Evolutionary conservation across 2,888 invertebrate species (phyloP), one percentile per base, ranked within the genome.

Genomic region (Onchidella celtica): DNA sequence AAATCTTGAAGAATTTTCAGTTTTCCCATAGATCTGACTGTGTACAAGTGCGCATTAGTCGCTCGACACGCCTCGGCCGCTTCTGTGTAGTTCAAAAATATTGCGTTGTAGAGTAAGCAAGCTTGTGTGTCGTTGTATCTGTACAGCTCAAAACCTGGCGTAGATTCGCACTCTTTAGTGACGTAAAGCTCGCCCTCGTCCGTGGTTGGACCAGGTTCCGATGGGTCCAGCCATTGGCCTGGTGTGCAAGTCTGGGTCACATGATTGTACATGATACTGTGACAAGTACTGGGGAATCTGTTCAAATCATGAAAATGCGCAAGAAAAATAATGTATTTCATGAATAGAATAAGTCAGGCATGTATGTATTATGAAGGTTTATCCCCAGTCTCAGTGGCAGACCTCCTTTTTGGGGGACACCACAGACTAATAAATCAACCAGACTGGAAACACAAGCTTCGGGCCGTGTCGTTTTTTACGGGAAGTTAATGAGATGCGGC

Each of bases 241-340:
- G 76, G 59, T 17, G 32, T 40, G 59, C 36, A 79, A 17, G 40
- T 11, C n/a, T 55, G 11, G 34, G 81, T 59, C 38, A 79, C 24
- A n/a, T 24, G n/a, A 59, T 78, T 63, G 73, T 82, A 72, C 55
- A 80, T 32, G 82, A 80, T 24, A 63, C 69, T 63, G 32, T 74
- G 47, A 34, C 69, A 79, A 29, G 70, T 55, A 21, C 38, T 55
- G 17, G 21, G 24, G 38, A 55, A 59, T 2, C 34, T 81, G 21
- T n/a, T n/a, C n/a, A n/a, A n/a, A n/a, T n/a, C n/a, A n/a, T n/a
- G n/a, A n/a, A n/a, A n/a, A n/a, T n/a, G n/a, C n/a, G n/a, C n/a
- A n/a, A n/a, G n/a, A n/a, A n/a, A n/a, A n/a, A n/a, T n/a, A n/a
- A n/a, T n/a, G n/a, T n/a, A n/a, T n/a, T n/a, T n/a, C n/a, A n/a